phyloP scores from a whole-genome alignment of 2,113 vertebrate genomes.

The Poecile atricapillus region DNA sequence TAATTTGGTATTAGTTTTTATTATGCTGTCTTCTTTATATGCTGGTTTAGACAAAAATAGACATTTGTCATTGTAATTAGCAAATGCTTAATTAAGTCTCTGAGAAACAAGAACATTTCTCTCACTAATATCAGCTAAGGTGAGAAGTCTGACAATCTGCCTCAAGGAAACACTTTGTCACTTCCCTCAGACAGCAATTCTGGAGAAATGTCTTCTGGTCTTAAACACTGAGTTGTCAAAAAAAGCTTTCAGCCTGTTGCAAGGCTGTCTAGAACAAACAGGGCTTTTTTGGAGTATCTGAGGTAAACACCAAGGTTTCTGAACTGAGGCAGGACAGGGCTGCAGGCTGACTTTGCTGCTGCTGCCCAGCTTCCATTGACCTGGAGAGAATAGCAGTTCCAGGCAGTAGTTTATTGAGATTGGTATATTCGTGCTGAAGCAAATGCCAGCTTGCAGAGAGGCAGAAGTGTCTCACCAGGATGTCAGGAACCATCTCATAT shows the following conservation, averaged over 20 bases:
- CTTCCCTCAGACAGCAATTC: background rate
- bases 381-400: background rate
- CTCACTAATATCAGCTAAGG: background rate
- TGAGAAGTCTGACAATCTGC: slow-evolving; percentile 10
- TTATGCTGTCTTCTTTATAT: background rate
- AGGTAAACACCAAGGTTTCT: background rate
- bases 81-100: slow-evolving; percentile 16
- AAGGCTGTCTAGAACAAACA: background rate
- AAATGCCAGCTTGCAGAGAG: background rate
- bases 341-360: background rate
- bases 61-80: slow-evolving; percentile 17
- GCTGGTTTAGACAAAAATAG: slow-evolving; percentile 7
- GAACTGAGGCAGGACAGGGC: background rate
- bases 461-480: background rate
- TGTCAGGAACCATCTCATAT: background rate
- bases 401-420: background rate
- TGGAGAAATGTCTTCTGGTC: background rate
- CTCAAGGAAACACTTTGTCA: background rate
- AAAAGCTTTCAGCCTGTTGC: background rate
- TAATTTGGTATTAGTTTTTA: background rate
- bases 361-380: background rate
- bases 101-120: background rate
- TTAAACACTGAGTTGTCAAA: background rate
- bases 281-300: background rate
- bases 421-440: background rate